A percentile compares a stretch with the other conserved stretches of the same genome.
These are phyloP conservation scores for Aricia agestis DNA, from an alignment of 1,140 invertebrate genomes.

Conservation along the genomic window DNA sequence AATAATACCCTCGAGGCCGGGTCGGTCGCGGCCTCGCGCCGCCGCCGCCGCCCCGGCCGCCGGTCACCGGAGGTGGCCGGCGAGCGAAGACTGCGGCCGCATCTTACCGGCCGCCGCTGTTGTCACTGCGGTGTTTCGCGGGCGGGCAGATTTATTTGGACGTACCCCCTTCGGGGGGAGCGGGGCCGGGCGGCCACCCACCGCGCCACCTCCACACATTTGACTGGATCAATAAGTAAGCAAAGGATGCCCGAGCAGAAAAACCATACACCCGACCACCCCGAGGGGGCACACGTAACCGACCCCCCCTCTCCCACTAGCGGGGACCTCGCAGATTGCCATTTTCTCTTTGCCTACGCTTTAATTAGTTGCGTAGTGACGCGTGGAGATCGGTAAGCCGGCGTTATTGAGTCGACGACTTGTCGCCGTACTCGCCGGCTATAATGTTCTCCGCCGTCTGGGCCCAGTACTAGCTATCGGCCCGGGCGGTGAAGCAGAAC, in stretches of 20 bases:
- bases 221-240: conserved; percentile 77
- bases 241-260: conserved; percentile 78
- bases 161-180: conserved; percentile 62
- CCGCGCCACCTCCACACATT: conserved; percentile 75
- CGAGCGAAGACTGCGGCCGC: conserved; percentile 49
- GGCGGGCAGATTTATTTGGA: conserved; percentile 75
- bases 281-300: conserved; percentile 74
- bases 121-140: conserved; percentile 75
- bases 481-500: neutral
- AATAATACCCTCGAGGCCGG: conserved; percentile 36
- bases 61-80: neutral
- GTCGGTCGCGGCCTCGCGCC: conserved; percentile 21
- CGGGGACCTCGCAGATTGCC: conserved; percentile 79
- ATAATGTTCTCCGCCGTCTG: too few relatives aligned
- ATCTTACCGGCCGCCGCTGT: conserved; percentile 68
- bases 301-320: conserved; percentile 57
- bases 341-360: conserved; percentile 76
- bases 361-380: conserved; percentile 76
- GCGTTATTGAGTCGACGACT: conserved; percentile 60
- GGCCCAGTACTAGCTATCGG: too few relatives aligned
- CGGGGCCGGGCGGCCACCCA: conserved; percentile 66
- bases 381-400: conserved; percentile 70
- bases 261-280: conserved; percentile 76
- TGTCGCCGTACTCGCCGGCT: conserved; percentile 28
- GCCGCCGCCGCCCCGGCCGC: neutral